Conservation (phyloP, 2,797 vertebrate genomes). For the Nasua narica region DNA sequence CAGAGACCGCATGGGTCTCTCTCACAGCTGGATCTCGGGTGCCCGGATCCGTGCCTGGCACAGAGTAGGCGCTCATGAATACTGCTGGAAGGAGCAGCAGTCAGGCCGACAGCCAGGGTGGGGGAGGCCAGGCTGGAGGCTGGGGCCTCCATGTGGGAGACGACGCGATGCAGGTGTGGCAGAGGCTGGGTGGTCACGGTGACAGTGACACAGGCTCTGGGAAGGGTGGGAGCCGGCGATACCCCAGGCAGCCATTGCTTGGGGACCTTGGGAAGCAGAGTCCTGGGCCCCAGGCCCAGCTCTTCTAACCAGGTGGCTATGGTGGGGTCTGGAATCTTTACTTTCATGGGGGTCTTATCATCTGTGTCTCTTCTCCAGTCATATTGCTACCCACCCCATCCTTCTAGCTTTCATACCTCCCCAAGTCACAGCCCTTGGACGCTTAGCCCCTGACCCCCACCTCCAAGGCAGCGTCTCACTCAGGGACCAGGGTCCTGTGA, state of each 20-base stretch:
- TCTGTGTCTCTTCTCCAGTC: neutral
- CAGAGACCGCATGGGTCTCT: neutral
- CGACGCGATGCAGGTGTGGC: neutral
- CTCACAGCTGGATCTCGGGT: neutral
- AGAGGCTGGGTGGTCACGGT: neutral
- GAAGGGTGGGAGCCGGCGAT: fast-evolving
- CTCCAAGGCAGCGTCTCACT: neutral
- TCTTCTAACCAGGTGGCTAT: neutral
- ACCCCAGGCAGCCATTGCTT: fast-evolving
- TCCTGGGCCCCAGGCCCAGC: neutral
- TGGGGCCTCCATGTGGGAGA: fast-evolving
- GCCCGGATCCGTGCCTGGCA: neutral
- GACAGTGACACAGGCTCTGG: fast-evolving
- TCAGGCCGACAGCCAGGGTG: neutral
- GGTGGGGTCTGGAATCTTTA: neutral
- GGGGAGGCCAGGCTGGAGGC: neutral
- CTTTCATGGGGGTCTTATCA: fast-evolving
- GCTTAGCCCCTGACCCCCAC: neutral
- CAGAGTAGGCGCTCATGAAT: fast-evolving
- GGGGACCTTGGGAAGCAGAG: neutral
- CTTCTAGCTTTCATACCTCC: neutral
- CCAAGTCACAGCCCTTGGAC: neutral
- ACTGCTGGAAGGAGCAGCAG: neutral
- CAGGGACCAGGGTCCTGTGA: neutral
- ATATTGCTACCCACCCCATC: fast-evolving